Conservation (phyloP, 53 echinoderm and acorn worm species). For the Paracentrotus lividus region DNA sequence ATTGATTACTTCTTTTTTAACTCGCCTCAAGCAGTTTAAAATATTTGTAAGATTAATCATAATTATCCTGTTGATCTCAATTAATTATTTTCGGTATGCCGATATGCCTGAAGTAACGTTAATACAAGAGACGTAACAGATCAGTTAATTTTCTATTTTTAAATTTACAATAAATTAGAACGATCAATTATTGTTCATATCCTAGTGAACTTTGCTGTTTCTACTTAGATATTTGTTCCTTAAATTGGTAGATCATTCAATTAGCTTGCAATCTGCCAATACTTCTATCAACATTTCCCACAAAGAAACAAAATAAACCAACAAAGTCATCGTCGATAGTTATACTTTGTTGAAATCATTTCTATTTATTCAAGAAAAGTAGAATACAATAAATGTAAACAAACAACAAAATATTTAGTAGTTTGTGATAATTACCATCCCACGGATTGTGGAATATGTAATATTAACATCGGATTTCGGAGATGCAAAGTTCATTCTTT, state of each 20-base stretch:
- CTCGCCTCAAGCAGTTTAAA: slow-evolving; percentile 9
- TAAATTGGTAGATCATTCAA: not conserved
- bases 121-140: not conserved
- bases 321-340: no score
- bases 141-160: not conserved
- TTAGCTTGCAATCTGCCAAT: not conserved
- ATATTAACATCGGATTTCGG: not conserved
- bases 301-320: no score
- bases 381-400: no score
- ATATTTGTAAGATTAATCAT: not conserved
- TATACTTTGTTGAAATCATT: no score
- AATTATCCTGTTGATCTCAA: not conserved
- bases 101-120: not conserved
- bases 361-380: no score
- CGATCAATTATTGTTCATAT: not conserved
- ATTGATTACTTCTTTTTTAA: slow-evolving; percentile 47
- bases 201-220: not conserved
- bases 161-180: not conserved
- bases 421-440: no score
- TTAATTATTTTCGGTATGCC: slow-evolving; percentile 1
- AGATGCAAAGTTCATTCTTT: slow-evolving; percentile 1
- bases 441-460: not conserved
- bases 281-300: not conserved
- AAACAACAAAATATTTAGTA: no score
- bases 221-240: not conserved